phyloP scores from a whole-genome alignment of 2,113 vertebrate genomes.

The Lophotis ruficrista region DNA sequence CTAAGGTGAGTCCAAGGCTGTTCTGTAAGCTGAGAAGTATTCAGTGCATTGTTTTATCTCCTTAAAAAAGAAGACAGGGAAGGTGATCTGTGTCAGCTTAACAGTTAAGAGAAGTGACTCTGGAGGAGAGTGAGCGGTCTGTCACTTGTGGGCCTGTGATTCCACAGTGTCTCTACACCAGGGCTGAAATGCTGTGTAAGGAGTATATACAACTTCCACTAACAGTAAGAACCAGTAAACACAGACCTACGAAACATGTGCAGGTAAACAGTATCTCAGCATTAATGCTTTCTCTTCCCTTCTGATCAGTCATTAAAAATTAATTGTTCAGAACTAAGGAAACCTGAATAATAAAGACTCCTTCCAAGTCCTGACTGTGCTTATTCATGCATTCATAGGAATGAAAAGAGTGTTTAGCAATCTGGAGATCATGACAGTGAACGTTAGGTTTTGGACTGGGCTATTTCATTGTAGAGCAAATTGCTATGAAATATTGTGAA shows the following conservation, averaged over 20 bases:
- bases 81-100: background rate
- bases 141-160: background rate
- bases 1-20: background rate
- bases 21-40: background rate
- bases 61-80: background rate
- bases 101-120: background rate
- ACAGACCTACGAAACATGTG: background rate
- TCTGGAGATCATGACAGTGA: background rate
- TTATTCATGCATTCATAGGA: background rate
- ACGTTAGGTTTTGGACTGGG: background rate
- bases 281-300: background rate
- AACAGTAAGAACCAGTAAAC: background rate
- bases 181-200: background rate
- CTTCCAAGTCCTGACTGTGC: background rate
- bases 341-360: background rate
- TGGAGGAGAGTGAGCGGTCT: accelerated
- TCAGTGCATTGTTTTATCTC: background rate
- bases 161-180: too few relatives aligned
- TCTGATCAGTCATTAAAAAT: background rate
- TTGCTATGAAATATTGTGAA: background rate
- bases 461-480: background rate
- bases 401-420: background rate
- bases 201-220: background rate
- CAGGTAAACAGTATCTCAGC: background rate
- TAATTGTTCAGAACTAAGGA: background rate